Conservation (phyloP, 1,140 invertebrate genomes). For the Penaeus chinensis region DNA sequence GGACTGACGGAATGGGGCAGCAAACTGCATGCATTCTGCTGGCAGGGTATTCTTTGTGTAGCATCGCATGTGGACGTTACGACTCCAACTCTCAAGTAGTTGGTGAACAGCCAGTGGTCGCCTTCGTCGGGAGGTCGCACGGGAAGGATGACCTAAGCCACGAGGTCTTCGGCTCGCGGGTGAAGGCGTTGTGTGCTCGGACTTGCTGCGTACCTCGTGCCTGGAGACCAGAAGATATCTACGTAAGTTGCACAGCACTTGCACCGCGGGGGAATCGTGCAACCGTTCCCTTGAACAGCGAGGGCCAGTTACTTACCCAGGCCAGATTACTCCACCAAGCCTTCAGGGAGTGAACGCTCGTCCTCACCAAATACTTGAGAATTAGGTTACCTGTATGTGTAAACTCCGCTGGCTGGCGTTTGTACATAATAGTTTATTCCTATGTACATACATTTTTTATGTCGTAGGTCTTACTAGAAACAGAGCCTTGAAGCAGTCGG, state of each 20-base stretch:
- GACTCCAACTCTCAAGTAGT: background rate
- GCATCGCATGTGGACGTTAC: conserved; percentile 12
- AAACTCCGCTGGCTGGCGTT: conserved; percentile 48
- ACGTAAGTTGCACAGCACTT: too few relatives aligned
- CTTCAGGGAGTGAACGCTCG: conserved; percentile 1
- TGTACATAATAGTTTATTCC: conserved; percentile 57
- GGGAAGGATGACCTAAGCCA: too few relatives aligned
- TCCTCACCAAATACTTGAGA: background rate
- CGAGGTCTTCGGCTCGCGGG: too few relatives aligned
- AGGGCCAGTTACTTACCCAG: too few relatives aligned
- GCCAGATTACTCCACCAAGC: background rate
- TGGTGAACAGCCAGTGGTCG: background rate
- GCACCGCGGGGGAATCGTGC: too few relatives aligned
- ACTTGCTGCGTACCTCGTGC: too few relatives aligned
- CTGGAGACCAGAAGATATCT: too few relatives aligned
- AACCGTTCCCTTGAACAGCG: background rate
- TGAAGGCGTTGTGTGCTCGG: too few relatives aligned
- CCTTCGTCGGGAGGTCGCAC: too few relatives aligned
- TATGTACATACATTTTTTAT: conserved; percentile 60
- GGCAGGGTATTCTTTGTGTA: conserved; percentile 11
- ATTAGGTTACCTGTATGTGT: conserved; percentile 6
- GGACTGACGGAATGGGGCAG: too few relatives aligned
- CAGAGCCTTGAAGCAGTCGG: conserved; percentile 54
- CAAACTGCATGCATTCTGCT: background rate
- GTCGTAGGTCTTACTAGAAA: conserved; percentile 48